These are phyloP conservation scores for Corbicula japonica DNA, from an alignment of 2,888 invertebrate genomes.

Conservation along the genomic window DNA sequence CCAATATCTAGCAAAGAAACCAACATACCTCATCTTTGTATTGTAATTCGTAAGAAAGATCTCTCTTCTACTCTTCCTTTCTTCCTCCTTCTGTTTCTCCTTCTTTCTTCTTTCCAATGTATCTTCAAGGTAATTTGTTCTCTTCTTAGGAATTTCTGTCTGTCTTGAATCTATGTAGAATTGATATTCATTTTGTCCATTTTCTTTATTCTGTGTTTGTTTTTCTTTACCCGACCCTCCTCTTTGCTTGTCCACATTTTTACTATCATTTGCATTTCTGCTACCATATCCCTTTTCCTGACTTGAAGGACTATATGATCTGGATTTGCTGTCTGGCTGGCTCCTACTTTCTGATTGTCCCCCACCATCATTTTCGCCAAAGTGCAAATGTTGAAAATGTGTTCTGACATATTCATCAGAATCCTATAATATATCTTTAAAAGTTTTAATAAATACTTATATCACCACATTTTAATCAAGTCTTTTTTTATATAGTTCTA, in stretches of 20 bases:
- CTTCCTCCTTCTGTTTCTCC: not conserved
- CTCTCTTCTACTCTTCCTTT: not conserved
- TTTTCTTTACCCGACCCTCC: constrained; percentile 11
- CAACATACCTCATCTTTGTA: not conserved
- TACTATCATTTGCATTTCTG: too few relatives aligned
- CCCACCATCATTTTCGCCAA: constrained; percentile 23
- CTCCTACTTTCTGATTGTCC: not conserved
- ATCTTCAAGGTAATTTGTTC: too few relatives aligned
- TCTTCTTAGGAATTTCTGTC: constrained; percentile 1
- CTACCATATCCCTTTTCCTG: too few relatives aligned
- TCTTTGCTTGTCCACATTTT: constrained; percentile 5
- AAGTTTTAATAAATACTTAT: too few relatives aligned
- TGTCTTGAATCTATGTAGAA: too few relatives aligned
- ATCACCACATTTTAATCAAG: too few relatives aligned
- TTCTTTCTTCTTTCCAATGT: not conserved
- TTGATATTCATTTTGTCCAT: too few relatives aligned
- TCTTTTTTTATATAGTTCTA: too few relatives aligned
- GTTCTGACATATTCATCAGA: constrained; percentile 50
- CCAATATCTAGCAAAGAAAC: too few relatives aligned
- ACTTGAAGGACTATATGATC: too few relatives aligned
- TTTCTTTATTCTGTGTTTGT: too few relatives aligned
- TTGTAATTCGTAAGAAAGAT: too few relatives aligned
- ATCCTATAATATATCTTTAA: constrained; percentile 54
- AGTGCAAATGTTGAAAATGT: constrained; percentile 49
- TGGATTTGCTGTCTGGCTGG: constrained; percentile 1